Evolutionary conservation across 2,888 invertebrate species (phyloP).

Genomic region (Drosophila rubida): DNA sequence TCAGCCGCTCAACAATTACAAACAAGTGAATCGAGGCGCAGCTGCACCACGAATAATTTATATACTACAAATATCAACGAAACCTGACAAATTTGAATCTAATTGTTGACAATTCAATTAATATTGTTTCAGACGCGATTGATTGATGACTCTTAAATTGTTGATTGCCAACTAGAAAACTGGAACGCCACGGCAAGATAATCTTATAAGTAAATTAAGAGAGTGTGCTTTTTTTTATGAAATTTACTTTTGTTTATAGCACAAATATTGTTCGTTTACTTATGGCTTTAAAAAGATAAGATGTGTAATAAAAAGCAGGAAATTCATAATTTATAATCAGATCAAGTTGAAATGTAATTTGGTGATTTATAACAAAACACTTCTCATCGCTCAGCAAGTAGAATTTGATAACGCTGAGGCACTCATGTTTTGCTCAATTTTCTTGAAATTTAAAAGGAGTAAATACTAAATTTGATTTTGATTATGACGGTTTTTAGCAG

Average conservation of each 20-base stretch:
- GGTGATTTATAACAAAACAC: too few relatives aligned
- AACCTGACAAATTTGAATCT: conserved; percentile 2
- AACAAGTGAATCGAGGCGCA: conserved; percentile 37
- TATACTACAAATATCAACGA: conserved; percentile 20
- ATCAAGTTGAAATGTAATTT: too few relatives aligned
- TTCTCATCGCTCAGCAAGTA: too few relatives aligned
- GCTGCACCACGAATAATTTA: conserved; percentile 31
- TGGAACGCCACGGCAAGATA: not conserved
- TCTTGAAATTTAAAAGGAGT: too few relatives aligned
- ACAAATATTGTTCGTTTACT: too few relatives aligned
- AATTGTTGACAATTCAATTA: conserved; percentile 11
- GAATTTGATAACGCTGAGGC: too few relatives aligned
- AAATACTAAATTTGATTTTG: too few relatives aligned
- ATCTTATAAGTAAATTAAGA: not conserved
- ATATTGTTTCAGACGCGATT: not conserved
- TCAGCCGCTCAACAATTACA: conserved; percentile 69
- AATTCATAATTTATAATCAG: not conserved
- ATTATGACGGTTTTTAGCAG: too few relatives aligned
- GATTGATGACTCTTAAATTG: not conserved
- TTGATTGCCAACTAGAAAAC: not conserved
- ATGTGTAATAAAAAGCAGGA: not conserved
- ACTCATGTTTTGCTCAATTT: too few relatives aligned
- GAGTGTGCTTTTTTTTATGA: not conserved
- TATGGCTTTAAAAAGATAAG: not conserved
- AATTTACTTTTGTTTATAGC: not conserved